Evolutionary conservation across 2,797 vertebrate species (phyloP), one percentile per base, ranked within the genome.

Genomic region (Chloroceryle inda): DNA sequence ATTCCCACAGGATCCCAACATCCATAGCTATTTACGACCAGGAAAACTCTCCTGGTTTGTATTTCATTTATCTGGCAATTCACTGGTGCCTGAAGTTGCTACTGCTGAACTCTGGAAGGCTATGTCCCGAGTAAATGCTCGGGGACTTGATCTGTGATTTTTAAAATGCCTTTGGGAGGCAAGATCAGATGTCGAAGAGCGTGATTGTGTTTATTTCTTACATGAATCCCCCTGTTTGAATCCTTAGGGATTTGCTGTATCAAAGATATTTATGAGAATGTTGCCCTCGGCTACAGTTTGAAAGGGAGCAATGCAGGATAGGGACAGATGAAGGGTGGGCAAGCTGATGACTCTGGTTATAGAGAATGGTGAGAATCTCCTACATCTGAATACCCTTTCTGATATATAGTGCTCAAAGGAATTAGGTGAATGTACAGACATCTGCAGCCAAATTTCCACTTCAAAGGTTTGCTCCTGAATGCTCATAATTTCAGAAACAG

Each of bases 161-260:
- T 88, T 85, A 5, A 61, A 82, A 78, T 74, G 52, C 71, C 52
- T 87, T 83, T 92, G 87, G 38, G 68, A 92, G 37, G 59, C 76
- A 85, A 94, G 64, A 87, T 94, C 74, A 91, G 59, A 87, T 89
- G 18, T 21, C 1, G 71, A 88, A 63, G 62, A 89, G 89, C 53
- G 68, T 35, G 61, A 67, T 29, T 75, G 63, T 92, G 85, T 95
- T 95, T 94, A 74, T 94, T 94, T 93, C 94, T 91, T 53, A 71
- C 82, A 35, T 80, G 56, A 88, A 83, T 85, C 40, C 13, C 45
- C 44, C 71, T 80, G 40, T 33, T 80, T 61, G 79, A 93, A 76
- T 94, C 82, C 82, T 77, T 76, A 37, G 87, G 81, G 81, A 82
- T 95, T 94, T 96, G 40, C 91, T 91, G 63, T 75, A 94, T 93